Conservation (phyloP, 2,113 vertebrate genomes). For the Chauna torquata region DNA sequence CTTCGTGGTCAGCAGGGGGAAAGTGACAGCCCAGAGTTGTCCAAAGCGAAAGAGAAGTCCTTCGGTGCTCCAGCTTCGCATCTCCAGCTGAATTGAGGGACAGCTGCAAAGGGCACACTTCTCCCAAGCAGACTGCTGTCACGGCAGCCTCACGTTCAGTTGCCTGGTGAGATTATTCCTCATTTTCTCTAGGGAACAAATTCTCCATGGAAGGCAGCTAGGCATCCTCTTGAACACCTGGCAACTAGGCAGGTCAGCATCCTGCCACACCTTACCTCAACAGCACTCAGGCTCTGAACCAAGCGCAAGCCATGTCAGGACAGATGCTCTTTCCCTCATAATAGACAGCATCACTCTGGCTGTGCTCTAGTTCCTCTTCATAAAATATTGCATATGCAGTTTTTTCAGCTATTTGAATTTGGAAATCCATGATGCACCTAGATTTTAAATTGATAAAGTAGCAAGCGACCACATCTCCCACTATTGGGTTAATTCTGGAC, state of each 20-base stretch:
- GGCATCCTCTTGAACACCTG: not conserved
- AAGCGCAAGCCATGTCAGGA: rapidly evolving
- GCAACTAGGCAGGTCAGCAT: not conserved
- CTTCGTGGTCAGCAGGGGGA: not conserved
- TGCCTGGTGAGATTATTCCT: not conserved
- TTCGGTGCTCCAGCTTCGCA: rapidly evolving
- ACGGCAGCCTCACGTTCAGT: not conserved
- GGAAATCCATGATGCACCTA: not conserved
- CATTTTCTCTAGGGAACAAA: not conserved
- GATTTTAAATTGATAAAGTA: not conserved
- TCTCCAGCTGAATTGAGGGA: not conserved
- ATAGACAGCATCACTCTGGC: not conserved
- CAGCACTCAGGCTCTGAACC: not conserved
- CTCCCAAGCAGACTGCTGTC: not conserved
- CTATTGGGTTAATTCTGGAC: not conserved
- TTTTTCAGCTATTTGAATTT: not conserved
- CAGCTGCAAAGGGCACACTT: not conserved
- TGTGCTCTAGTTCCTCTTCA: not conserved
- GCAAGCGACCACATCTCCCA: not conserved
- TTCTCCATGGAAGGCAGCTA: not conserved
- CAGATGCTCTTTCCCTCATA: not conserved
- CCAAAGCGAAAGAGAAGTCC: not conserved
- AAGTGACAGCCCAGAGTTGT: not conserved
- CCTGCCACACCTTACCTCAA: not conserved
- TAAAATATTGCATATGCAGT: not conserved